Evolutionary conservation across 2,888 invertebrate species (phyloP), one percentile per base, ranked within the genome.

Genomic region (Tupiocoris notatus): DNA sequence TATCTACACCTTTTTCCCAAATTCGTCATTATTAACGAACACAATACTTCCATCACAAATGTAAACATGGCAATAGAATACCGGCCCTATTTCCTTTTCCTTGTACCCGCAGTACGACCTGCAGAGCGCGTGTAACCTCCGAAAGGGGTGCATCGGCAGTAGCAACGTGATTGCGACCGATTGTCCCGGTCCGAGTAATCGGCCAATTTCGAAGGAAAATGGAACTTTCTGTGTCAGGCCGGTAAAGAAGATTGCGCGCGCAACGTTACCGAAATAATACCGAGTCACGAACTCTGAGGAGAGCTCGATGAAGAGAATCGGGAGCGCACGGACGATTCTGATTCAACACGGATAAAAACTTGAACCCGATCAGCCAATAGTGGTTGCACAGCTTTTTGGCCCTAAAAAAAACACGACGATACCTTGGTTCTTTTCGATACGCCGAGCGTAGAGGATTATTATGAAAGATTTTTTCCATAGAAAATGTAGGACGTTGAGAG

Each of bases 251-350:
- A 39, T 39, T 39, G 39, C 39, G n/a, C n/a, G n/a, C n/a, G n/a
- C n/a, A n/a, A n/a, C n/a, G 39, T 39, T 39, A 39, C 39, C 65
- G 39, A 65, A 65, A 65, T 65, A 65, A 65, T 39, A 39, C 20
- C 39, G 18, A 65, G 65, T 65, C 65, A 65, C 65, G 65, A 65
- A 65, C 39, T 18, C 20, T 2, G 39, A 12, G 65, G 25, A 25
- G 9, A 17, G 7, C 39, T 39, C 3, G 65, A 17, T 64, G 64
- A 64, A 64, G 24, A 64, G 24, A 24, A 64, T 6, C 24, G 39
- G 39, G 65, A 17, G 25, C 39, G 63, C 63, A 39, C 39, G 39
- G 39, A 12, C 39, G 39, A 39, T 39, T 39, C 39, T 39, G 39
- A 39, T 39, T 39, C 39, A 39, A 39, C 39, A 39, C 39, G 39